Base-by-base conservation (phyloP, 1,140 invertebrate species). In the Magallana ariakensis region DNA sequence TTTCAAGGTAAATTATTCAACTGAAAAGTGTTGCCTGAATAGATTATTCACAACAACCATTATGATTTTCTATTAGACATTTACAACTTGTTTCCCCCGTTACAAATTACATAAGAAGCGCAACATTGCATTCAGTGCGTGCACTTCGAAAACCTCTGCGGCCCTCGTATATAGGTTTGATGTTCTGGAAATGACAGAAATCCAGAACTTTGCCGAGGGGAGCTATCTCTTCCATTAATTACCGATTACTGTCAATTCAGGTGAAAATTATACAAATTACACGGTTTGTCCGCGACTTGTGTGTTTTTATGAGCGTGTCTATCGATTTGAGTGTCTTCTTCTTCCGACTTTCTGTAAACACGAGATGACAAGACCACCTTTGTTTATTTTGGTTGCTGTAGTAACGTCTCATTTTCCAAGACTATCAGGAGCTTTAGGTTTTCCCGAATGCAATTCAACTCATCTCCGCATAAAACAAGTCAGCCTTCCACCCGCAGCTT, bases 201-300 rank as follows among this genome's bases (percentile, higher is more conserved):
- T 10, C 22, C 22, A 19, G 33, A 26, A 26, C 66, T 26, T 19
- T 13, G 11, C 66, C 66, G 9, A 26, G 3, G 66, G 66, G 19
- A 1, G 22, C 66, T 70, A 70, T 70, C 66, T 19, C 33, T 70
- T 19, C 22, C 66, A 22, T 70, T 70, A 70, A 70, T 70, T 26
- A 60, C 66, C 66, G 66, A 70, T 70, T 70, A 70, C n/a, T 11
- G 66, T 13, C 9, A 70, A 26, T 70, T 70, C 66, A 70, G 66
- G 66, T 70, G 66, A 70, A 70, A 70, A 70, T 70, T 70, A 70
- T 70, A 70, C 66, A 70, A 70, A 70, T 70, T 19, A 70, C 66
- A 70, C 22, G 66, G 19, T 33, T 22, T 70, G 66, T 26, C 66
- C 1, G 66, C 19, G 22, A 70, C 66, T 70, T 70, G 66, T 70